These are phyloP conservation scores for Heliconius ethilla DNA, from an alignment of 2,888 invertebrate genomes.

Conservation along the genomic window DNA sequence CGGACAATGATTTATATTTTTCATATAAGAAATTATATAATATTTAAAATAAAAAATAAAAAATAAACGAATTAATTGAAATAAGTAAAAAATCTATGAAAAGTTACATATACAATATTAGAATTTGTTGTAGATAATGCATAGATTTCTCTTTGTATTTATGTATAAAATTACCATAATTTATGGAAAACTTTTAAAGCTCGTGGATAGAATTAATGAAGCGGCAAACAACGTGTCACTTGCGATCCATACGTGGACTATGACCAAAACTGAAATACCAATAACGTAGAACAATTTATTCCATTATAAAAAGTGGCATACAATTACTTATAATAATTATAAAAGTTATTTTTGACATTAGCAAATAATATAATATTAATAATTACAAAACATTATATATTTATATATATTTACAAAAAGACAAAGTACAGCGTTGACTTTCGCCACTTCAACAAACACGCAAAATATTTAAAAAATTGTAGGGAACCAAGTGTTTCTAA, in stretches of 20 bases:
- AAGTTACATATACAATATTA: neutral
- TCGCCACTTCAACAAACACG: too few species aligned
- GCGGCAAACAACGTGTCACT: constrained; percentile 24
- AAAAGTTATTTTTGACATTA: neutral
- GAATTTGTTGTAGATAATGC: neutral
- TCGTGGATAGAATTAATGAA: constrained; percentile 22
- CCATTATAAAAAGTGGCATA: neutral
- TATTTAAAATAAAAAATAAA: too few species aligned
- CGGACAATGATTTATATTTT: neutral
- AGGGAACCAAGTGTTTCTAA: neutral
- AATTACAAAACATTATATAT: too few species aligned
- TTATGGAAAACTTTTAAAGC: constrained; percentile 5
- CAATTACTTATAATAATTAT: neutral
- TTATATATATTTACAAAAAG: too few species aligned
- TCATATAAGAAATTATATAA: too few species aligned
- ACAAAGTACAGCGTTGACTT: too few species aligned
- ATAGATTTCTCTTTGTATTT: neutral
- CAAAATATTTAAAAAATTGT: too few species aligned
- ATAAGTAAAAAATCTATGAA: neutral
- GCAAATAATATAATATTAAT: too few species aligned
- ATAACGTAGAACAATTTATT: neutral
- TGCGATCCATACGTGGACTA: constrained; percentile 3
- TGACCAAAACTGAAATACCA: neutral
- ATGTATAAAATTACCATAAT: constrained; percentile 4
- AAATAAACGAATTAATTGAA: too few species aligned